Evolutionary conservation across 2,888 invertebrate genomes (phyloP).

Genomic region (Pterobdella sp.): DNA sequence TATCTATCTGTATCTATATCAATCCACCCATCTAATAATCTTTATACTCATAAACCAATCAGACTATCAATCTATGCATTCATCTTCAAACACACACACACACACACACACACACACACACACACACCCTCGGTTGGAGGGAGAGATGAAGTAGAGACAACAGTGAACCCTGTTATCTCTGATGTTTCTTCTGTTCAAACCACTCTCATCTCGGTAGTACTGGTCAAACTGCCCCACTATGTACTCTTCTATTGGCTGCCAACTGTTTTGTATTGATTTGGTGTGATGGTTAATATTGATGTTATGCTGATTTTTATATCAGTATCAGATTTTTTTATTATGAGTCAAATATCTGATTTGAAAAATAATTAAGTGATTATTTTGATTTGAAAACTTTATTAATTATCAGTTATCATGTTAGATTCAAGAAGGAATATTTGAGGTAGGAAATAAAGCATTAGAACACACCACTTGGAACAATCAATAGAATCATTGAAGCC

Average conservation of each 20-base stretch:
- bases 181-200: conserved; percentile 87
- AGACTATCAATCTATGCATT: not conserved
- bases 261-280: too few species aligned
- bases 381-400: too few species aligned
- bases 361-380: too few species aligned
- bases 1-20: not conserved
- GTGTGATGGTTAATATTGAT: too few species aligned
- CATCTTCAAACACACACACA: not conserved
- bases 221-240: conserved; percentile 85
- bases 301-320: too few species aligned
- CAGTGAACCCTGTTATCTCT: conserved; percentile 94
- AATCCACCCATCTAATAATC: not conserved
- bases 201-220: conserved; percentile 69
- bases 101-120: not conserved
- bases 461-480: conserved; percentile 46
- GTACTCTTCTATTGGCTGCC: conserved; percentile 85
- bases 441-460: too few species aligned
- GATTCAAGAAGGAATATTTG: too few species aligned
- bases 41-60: not conserved
- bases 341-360: too few species aligned
- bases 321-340: too few species aligned
- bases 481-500: conserved; percentile 51
- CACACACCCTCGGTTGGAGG: conserved; percentile 54
- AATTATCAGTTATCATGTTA: too few species aligned
- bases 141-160: conserved; percentile 56